A percentile compares a stretch with the other conserved stretches of the same genome.
Conservation (phyloP, 1,140 invertebrate genomes). For the Melipona quadrifasciata region DNA sequence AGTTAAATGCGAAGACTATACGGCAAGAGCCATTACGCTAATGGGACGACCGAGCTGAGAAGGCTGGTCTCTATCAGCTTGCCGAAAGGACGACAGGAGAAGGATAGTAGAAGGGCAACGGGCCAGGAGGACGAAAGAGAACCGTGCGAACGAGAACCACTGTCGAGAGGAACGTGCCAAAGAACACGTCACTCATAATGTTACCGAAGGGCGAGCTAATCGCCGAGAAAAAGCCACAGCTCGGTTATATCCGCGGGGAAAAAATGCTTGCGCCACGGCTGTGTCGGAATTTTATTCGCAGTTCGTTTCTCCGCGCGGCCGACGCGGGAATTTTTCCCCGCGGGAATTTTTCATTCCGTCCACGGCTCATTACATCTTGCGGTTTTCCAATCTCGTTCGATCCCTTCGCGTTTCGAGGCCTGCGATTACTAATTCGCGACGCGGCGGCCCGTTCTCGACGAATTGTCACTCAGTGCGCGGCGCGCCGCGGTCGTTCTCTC, state of each 20-base stretch:
- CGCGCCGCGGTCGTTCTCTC: not conserved
- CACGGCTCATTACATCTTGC: not conserved
- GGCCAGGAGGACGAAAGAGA: not conserved
- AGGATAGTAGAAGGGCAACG: conserved; percentile 11
- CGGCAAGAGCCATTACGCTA: conserved; percentile 73
- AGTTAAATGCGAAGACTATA: conserved; percentile 72
- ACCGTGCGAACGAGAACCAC: conserved; percentile 16
- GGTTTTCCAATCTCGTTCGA: not conserved
- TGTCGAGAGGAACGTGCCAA: conserved; percentile 45
- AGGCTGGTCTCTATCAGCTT: conserved; percentile 71
- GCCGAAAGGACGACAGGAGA: conserved; percentile 48
- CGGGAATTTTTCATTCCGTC: not conserved
- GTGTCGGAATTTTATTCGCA: conserved; percentile 49
- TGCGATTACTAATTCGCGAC: not conserved
- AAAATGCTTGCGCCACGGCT: conserved; percentile 6
- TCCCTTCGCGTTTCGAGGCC: not conserved
- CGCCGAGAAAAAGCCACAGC: conserved; percentile 52
- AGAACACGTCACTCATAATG: conserved; percentile 72
- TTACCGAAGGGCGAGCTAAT: conserved; percentile 52
- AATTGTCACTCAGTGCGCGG: not conserved
- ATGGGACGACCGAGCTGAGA: conserved; percentile 69
- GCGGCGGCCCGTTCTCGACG: not conserved
- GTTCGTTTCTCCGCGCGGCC: conserved; percentile 5
- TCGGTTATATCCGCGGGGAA: conserved; percentile 43
- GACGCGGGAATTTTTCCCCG: not conserved